Percentiles rank a stretch among this genome's conserved stretches.
phyloP scores from a whole-genome alignment of 2,113 vertebrate species.

The Nycticorax nycticorax region DNA sequence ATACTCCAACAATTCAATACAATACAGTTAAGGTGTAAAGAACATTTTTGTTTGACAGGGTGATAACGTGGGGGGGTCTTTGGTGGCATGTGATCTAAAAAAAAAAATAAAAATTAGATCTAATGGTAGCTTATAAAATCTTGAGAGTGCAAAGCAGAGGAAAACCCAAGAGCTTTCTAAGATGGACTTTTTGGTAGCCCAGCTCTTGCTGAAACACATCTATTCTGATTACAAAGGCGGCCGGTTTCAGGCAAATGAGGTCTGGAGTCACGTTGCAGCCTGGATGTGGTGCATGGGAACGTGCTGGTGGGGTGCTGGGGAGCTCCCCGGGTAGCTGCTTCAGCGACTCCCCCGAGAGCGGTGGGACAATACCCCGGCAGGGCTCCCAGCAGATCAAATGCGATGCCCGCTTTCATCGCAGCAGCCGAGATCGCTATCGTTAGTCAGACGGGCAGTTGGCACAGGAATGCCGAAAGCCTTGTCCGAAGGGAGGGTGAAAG shows the following conservation, averaged over 20 bases:
- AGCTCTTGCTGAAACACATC: not conserved
- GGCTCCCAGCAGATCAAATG: not conserved
- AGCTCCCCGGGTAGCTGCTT: not conserved
- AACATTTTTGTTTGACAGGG: not conserved
- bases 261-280: not conserved
- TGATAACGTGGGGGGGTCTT: not conserved
- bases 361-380: not conserved
- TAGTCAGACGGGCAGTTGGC: not conserved
- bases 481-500: constrained; percentile 1
- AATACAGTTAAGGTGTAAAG: not conserved
- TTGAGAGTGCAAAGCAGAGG: not conserved
- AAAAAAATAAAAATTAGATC: too few species aligned
- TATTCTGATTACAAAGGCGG: not conserved
- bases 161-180: not conserved
- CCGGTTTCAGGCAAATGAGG: not conserved
- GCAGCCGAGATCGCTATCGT: constrained; percentile 18
- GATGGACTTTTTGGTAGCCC: not conserved
- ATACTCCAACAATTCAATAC: not conserved
- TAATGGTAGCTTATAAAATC: not conserved
- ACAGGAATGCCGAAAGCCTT: constrained; percentile 1
- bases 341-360: not conserved
- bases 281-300: not conserved
- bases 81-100: not conserved
- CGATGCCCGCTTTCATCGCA: constrained; percentile 39
- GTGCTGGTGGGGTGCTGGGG: not conserved